phyloP scores from a whole-genome alignment of 2,888 invertebrate genomes.

The Julus scanicus region DNA sequence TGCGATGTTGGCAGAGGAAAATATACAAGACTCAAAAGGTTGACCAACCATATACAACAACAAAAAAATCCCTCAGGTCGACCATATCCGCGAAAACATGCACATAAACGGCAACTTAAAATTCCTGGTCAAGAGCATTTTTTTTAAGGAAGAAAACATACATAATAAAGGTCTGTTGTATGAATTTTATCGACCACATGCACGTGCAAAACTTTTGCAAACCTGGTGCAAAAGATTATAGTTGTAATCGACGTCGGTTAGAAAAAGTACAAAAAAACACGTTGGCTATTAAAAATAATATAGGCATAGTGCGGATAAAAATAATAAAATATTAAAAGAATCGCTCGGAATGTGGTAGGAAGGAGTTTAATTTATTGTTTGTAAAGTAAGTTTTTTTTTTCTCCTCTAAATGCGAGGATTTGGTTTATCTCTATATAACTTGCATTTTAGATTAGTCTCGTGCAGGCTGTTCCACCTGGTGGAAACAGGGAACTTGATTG shows the following conservation, averaged over 20 bases:
- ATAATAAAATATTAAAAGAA: constrained; percentile 27
- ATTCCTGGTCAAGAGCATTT: constrained; percentile 9
- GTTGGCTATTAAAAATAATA: constrained; percentile 26
- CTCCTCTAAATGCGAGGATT: background rate
- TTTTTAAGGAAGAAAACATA: background rate
- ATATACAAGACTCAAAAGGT: background rate
- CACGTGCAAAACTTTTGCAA: background rate
- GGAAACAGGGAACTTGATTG: background rate
- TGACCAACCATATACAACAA: background rate
- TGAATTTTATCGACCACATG: constrained; percentile 22
- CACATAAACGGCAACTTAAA: constrained; percentile 20
- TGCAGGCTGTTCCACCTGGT: background rate
- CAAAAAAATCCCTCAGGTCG: background rate
- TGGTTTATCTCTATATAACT: background rate
- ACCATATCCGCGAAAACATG: background rate
- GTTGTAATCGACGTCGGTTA: background rate
- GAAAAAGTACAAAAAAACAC: background rate
- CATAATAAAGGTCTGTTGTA: background rate
- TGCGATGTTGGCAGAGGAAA: background rate
- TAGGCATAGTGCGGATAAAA: background rate
- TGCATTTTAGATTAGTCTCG: background rate
- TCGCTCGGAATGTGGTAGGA: constrained; percentile 24
- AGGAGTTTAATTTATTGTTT: constrained; percentile 1
- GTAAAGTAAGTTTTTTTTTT: background rate
- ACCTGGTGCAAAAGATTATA: background rate